Base-by-base conservation (phyloP, 2,113 vertebrate species). In the Rhodinocichla rosea region DNA sequence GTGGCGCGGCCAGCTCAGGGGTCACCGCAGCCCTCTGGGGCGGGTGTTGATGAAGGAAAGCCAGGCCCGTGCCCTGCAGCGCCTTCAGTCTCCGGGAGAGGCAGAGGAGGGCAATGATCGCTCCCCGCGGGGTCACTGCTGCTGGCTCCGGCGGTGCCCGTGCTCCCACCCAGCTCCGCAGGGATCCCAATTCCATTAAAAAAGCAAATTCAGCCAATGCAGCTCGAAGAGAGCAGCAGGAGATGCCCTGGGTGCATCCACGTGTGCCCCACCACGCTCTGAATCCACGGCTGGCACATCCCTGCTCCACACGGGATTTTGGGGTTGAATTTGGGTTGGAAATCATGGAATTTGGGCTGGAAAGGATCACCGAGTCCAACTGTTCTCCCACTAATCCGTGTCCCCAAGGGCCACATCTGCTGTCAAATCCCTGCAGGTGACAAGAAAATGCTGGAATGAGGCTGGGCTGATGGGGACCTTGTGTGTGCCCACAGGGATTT, bases 171-270 rank as follows among this genome's bases (percentile, higher is more conserved):
- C 14, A 15, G 26, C 55, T 64, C 52, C 27, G 2, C 23, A 37
- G n/a, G 49, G 50, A n/a, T 15, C 75, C 79, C 4, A 28, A 37
- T 50, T 15, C 18, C 8, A 32, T 49, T 19, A 3, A 27, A 78
- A 37, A 6, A 2, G 0, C 14, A 6, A n/a, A 42, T 8, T 11
- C 3, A 10, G 63, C 12, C 2, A 0, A 4, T 0, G 5, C 44
- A 17, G 15, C 26, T 16, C 1, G 33, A 6, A 26, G 17, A 12
- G 1, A 33, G 19, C 21, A 2, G 42, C 8, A 11, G 6, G 94
- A 44, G 59, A 0, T 1, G 39, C 11, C 0, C 50, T 0, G 24
- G 15, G 8, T 12, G 1, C 1, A 8, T 1, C 21, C 11, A 1
- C 0, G 3, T 10, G 56, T 7, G 22, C 50, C 77, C 70, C 45